Percentiles rank a stretch among this genome's conserved stretches.
phyloP scores from a whole-genome alignment of 1,140 invertebrate genomes.

The Aphelenchoides besseyi region DNA sequence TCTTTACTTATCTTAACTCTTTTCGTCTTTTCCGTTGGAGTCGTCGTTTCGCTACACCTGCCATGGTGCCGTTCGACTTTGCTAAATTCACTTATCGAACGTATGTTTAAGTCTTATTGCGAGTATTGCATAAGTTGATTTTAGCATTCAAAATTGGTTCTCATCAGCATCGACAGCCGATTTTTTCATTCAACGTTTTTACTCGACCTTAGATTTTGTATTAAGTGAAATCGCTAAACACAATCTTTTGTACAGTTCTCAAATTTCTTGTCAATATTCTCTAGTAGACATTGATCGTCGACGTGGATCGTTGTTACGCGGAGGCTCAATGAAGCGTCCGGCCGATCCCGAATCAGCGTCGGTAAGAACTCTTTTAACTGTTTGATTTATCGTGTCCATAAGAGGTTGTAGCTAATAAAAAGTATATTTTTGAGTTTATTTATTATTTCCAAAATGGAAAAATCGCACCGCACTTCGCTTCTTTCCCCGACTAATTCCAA shows the following conservation, averaged over 20 bases:
- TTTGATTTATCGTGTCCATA: neutral
- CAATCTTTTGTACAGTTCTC: conserved; percentile 28
- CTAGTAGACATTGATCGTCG: neutral
- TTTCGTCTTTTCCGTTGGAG: conserved; percentile 48
- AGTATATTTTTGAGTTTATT: neutral
- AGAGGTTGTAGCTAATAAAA: neutral
- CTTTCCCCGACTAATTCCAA: neutral
- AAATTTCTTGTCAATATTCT: conserved; percentile 9
- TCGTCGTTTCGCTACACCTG: conserved; percentile 38
- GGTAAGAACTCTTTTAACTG: neutral
- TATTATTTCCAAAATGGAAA: neutral
- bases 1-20: conserved; percentile 43
- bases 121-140: conserved; percentile 14
- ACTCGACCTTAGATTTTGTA: conserved; percentile 43
- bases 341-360: neutral
- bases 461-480: neutral
- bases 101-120: conserved; percentile 28
- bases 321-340: neutral
- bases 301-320: neutral
- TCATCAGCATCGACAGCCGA: conserved; percentile 27
- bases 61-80: conserved; percentile 53
- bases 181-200: conserved; percentile 32
- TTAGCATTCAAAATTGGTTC: conserved; percentile 42
- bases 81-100: conserved; percentile 44
- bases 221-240: conserved; percentile 25